phyloP scores from a whole-genome alignment of 1,140 invertebrate species.

The Hesperophylax magnus region DNA sequence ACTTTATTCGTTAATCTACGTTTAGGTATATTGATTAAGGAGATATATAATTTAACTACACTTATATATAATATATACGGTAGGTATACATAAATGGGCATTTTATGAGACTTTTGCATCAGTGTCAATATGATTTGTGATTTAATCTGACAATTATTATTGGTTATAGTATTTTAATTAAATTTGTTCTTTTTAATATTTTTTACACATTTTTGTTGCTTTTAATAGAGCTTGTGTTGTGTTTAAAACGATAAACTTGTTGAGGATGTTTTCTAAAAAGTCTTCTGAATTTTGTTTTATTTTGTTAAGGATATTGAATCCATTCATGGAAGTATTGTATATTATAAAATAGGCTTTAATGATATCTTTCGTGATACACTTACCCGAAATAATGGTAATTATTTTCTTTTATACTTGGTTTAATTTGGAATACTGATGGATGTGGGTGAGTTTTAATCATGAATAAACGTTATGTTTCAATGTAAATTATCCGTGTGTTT shows the following conservation, averaged over 20 bases:
- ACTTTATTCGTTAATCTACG: slow-evolving; percentile 55
- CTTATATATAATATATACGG: slow-evolving; percentile 53
- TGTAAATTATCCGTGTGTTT: slow-evolving; percentile 57
- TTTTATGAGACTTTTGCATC: slow-evolving; percentile 43
- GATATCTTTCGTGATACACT: slow-evolving; percentile 48
- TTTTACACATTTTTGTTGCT: slow-evolving; percentile 29
- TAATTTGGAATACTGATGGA: slow-evolving; percentile 54
- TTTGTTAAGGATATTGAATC: slow-evolving; percentile 31
- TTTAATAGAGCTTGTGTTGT: slow-evolving; percentile 35
- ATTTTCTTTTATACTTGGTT: slow-evolving; percentile 46
- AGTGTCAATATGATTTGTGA: slow-evolving; percentile 43
- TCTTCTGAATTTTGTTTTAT: slow-evolving; percentile 27
- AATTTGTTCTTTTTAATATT: slow-evolving; percentile 33
- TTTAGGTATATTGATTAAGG: slow-evolving; percentile 50
- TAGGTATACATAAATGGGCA: slow-evolving; percentile 56
- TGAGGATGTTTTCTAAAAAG: background rate
- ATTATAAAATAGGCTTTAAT: slow-evolving; percentile 45
- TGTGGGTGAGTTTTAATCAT: slow-evolving; percentile 57
- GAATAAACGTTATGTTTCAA: slow-evolving; percentile 59
- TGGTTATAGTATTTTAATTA: slow-evolving; percentile 18
- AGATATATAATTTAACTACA: slow-evolving; percentile 51
- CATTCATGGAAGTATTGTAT: slow-evolving; percentile 43
- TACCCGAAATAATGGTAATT: slow-evolving; percentile 39
- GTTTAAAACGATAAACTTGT: slow-evolving; percentile 21
- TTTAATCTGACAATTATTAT: slow-evolving; percentile 27